Evolutionary conservation across 1,140 invertebrate species (phyloP).

Genomic region (Elymnias hypermnestra): DNA sequence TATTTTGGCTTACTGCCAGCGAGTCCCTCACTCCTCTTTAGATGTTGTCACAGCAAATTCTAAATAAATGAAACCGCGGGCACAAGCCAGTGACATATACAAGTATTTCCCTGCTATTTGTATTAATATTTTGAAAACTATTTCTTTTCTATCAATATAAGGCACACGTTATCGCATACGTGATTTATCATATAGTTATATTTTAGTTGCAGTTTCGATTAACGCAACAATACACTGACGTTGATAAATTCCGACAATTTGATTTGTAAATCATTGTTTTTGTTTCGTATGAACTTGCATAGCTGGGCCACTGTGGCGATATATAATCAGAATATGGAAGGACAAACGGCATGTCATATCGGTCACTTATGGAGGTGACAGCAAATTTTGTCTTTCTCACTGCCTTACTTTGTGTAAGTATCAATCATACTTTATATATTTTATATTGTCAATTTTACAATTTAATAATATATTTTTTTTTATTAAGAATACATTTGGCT

Average conservation of each 20-base stretch:
- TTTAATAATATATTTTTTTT: too few relatives aligned
- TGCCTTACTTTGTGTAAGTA: constrained; percentile 40
- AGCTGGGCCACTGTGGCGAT: constrained; percentile 41
- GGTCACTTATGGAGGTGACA: constrained; percentile 40
- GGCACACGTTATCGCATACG: constrained; percentile 13
- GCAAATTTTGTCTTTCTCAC: constrained; percentile 32
- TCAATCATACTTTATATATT: background rate
- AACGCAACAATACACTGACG: constrained; percentile 15
- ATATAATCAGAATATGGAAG: constrained; percentile 35
- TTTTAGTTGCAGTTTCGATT: constrained; percentile 27
- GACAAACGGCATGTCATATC: constrained; percentile 21
- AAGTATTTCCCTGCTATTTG: too few relatives aligned
- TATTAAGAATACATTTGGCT: too few relatives aligned
- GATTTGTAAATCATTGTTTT: constrained; percentile 22
- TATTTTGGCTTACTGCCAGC: too few relatives aligned
- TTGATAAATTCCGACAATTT: constrained; percentile 21
- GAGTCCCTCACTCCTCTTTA: too few relatives aligned
- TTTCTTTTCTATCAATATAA: background rate
- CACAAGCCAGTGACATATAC: too few relatives aligned
- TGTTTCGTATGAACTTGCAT: constrained; percentile 15
- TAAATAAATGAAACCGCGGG: too few relatives aligned
- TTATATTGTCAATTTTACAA: too few relatives aligned
- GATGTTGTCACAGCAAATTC: too few relatives aligned
- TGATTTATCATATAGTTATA: constrained; percentile 20
- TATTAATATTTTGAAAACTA: too few relatives aligned